Evolutionary conservation across 2,113 vertebrate species (phyloP).

Genomic region (Synodontis membranacea): DNA sequence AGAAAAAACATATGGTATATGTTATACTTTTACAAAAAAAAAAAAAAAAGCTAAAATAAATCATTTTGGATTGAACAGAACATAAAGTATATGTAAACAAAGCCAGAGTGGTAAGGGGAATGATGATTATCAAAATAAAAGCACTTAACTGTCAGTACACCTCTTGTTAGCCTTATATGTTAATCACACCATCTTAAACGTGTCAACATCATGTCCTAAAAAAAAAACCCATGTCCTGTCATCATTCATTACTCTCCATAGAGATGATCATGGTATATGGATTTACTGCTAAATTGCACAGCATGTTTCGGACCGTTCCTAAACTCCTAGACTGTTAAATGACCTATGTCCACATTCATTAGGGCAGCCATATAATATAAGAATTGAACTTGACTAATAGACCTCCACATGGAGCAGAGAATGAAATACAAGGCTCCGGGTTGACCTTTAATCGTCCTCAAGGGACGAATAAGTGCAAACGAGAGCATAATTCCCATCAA

Average conservation of each 20-base stretch:
- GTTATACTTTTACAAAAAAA: background rate
- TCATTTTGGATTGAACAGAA: background rate
- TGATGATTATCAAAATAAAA: constrained; percentile 1
- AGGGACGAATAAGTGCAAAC: constrained; percentile 27
- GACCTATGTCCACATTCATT: constrained; percentile 40
- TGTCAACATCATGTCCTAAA: background rate
- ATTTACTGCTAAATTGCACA: constrained; percentile 55
- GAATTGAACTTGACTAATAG: background rate
- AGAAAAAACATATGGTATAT: background rate
- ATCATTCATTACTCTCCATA: constrained; percentile 55
- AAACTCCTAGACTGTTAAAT: constrained; percentile 59
- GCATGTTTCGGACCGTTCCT: constrained; percentile 59
- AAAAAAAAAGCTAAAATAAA: background rate
- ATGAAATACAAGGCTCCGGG: constrained; percentile 36
- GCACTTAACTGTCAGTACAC: background rate
- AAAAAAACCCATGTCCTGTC: constrained; percentile 34
- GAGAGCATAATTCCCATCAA: constrained; percentile 17
- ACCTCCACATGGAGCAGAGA: constrained; percentile 12
- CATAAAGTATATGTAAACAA: background rate
- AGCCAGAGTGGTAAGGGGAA: background rate
- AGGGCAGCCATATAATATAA: constrained; percentile 33
- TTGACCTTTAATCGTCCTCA: constrained; percentile 33
- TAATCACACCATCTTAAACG: constrained; percentile 14
- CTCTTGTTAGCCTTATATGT: background rate
- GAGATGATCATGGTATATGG: constrained; percentile 60